phyloP scores from a whole-genome alignment of 2,888 invertebrate genomes.

The Caenorhabditis sinica region DNA sequence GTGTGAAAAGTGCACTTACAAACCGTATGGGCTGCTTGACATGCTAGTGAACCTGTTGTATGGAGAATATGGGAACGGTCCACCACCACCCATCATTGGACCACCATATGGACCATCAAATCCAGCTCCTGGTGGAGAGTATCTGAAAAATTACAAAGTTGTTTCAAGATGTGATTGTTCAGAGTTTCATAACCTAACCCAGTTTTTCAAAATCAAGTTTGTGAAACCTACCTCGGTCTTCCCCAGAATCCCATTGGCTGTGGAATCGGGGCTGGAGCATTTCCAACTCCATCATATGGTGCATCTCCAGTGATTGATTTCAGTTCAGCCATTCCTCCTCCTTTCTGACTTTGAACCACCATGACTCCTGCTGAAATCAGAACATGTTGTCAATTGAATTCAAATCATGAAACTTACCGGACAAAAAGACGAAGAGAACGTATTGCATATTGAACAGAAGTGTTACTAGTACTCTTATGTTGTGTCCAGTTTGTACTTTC shows the following conservation, averaged over 20 bases:
- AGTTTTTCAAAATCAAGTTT: not conserved
- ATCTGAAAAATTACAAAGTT: no score
- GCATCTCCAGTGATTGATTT: slow-evolving; percentile 75
- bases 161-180: not conserved
- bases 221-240: slow-evolving; percentile 59
- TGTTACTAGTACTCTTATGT: slow-evolving; percentile 27
- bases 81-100: slow-evolving; percentile 59
- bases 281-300: slow-evolving; percentile 72
- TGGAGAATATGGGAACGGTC: slow-evolving; percentile 50
- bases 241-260: slow-evolving; percentile 78
- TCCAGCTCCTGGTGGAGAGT: slow-evolving; percentile 59
- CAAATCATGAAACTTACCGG: slow-evolving; percentile 22
- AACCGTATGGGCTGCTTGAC: slow-evolving; percentile 72
- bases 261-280: slow-evolving; percentile 73
- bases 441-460: slow-evolving; percentile 36
- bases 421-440: slow-evolving; percentile 39
- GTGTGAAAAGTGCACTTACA: slow-evolving; percentile 70
- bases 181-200: not conserved
- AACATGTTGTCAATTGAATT: not conserved
- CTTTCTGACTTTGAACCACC: slow-evolving; percentile 55
- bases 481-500: slow-evolving; percentile 56
- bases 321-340: slow-evolving; percentile 74
- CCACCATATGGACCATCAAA: slow-evolving; percentile 62
- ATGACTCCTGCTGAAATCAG: slow-evolving; percentile 20
- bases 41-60: slow-evolving; percentile 69